Base-by-base conservation (phyloP, 2,797 vertebrate genomes). In the Perodicticus potto region DNA sequence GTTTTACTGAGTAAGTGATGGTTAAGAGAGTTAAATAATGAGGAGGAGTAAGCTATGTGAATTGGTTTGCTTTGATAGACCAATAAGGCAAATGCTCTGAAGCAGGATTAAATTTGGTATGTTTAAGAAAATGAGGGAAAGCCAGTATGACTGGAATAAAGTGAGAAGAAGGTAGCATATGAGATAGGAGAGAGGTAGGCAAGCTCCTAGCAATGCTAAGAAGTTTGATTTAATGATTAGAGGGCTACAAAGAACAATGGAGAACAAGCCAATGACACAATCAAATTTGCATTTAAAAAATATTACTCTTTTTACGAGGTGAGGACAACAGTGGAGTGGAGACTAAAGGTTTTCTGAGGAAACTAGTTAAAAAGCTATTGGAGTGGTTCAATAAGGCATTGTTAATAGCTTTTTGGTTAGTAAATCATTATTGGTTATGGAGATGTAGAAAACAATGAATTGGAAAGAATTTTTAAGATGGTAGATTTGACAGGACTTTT, bases 221-320 rank as follows among this genome's bases (percentile, higher is more conserved):
- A 90, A 87, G 29, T 93, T 95, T 91, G 67, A 80, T 69, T 88
- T 27, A 85, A 53, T 84, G 84, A 93, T 89, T 91, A 77, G 9
- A 20, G 20, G 63, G 20, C 29, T 89, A 53, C 19, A 78, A 88
- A 91, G 61, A 88, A 43, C 57, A 95, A 85, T 85, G 49, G 69
- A 91, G 45, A 95, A 40, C 1, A 49, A 95, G 76, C n/a, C 43
- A 93, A 49, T 88, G 25, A 74, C 73, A 83, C 72, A 91, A 93
- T 87, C 27, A 90, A 74, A 86, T 86, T 63, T 86, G 23, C 9
- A 87, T 95, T 95, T 72, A 20, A 90, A 17, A 32, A 16, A 32
- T 80, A 65, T 85, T 73, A 74, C 34, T 65, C 29, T 93, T 91
- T 86, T 91, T 86, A 59, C 3, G 88, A 53, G 88, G 49, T 63